Evolutionary conservation across 1,140 invertebrate species (phyloP), one percentile per base, ranked within the genome.

Genomic region (Pectinophora gossypiella): DNA sequence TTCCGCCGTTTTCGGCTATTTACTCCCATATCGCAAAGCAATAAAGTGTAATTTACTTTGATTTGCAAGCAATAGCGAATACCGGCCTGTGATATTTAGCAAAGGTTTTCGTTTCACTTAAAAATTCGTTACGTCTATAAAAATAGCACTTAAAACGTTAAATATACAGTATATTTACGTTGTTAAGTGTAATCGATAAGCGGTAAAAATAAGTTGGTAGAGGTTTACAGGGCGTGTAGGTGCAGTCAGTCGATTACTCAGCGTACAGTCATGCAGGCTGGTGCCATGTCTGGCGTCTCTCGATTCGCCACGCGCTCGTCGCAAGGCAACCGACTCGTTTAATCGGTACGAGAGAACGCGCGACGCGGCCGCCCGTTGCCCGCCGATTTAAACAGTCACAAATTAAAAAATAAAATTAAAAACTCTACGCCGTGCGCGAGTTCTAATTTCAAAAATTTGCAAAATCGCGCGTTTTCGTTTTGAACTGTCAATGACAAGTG

Each of bases 251-350:
- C 52, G 68, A 75, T 80, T 83, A 83, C 69, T 80, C 80, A 81
- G 67, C 55, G 59, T 51, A 58, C 50, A 73, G 64, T 68, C 66
- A 79, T 79, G 69, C 72, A 70, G 72, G 66, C 69, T 51, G 56
- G 36, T 15, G 19, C 42, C 19, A 10, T 21, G 19, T 32, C 16
- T n/a, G 12, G 21, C 46, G 12, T 13, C 72, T 75, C 68, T 73
- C 55, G 49, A 61, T 54, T 62, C 51, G 60, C 61, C 42, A 54
- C 60, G 54, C 59, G 62, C 62, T 59, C 61, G 76, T 78, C 75
- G 76, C 78, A 61, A 68, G 63, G 72, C 73, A 68, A 85, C 81
- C 57, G 68, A 55, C 68, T 73, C 66, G 80, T 79, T 83, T 76
- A 68, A 77, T 85, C 81, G 72, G 62, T 83, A 67, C 42, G 16